A percentile compares a stretch with the other conserved stretches of the same genome.
These are phyloP conservation scores for Tenthredo amoena DNA, from an alignment of 2,888 invertebrate species.

Conservation along the genomic window DNA sequence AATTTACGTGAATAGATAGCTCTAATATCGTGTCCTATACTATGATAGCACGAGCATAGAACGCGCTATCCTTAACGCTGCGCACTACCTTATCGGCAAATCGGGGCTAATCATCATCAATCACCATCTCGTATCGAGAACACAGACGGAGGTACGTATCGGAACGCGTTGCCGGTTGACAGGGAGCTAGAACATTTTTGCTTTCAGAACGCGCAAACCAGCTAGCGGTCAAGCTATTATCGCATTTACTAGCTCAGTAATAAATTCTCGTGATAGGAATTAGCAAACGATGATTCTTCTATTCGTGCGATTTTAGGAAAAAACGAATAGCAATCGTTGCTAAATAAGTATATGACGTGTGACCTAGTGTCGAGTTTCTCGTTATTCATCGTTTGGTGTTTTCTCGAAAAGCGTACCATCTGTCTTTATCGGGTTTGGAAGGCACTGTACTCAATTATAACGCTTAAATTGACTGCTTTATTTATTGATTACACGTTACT, in stretches of 20 bases:
- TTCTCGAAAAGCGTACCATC: not conserved
- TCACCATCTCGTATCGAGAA: constrained; percentile 71
- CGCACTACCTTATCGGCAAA: constrained; percentile 75
- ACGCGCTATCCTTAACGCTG: constrained; percentile 54
- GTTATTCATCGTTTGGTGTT: no score
- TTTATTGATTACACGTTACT: constrained; percentile 7
- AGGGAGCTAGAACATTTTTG: constrained; percentile 41
- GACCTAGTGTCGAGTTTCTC: not conserved
- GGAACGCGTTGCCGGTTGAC: constrained; percentile 47
- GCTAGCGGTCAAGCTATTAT: constrained; percentile 62
- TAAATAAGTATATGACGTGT: not conserved
- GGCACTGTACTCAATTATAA: not conserved
- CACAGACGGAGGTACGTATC: constrained; percentile 41
- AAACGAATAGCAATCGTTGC: not conserved
- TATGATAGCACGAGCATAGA: constrained; percentile 66
- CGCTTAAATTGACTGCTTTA: not conserved
- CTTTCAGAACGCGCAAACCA: constrained; percentile 35
- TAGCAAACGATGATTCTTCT: constrained; percentile 53
- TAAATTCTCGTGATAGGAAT: constrained; percentile 67
- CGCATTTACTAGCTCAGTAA: constrained; percentile 62
- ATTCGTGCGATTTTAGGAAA: not conserved
- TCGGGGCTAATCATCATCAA: constrained; percentile 77
- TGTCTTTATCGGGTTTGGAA: not conserved
- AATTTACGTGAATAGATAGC: constrained; percentile 72
- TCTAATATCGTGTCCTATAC: constrained; percentile 69